Conservation (phyloP, 2,113 vertebrate species). For the Chiloscyllium plagiosum region DNA sequence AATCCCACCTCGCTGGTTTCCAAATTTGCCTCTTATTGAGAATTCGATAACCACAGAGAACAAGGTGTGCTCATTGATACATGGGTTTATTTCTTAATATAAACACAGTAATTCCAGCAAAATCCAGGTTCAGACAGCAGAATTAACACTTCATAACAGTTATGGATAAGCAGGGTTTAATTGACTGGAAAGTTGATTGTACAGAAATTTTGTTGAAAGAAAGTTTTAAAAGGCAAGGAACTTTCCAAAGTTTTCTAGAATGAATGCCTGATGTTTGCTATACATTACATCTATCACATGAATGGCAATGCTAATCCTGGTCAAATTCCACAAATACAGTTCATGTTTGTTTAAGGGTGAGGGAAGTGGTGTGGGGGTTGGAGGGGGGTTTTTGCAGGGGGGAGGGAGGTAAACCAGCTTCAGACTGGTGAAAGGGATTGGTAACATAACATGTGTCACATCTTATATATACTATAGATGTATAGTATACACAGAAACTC, state of each 20-base stretch:
- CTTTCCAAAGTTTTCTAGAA: conserved; percentile 76
- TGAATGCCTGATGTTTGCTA: conserved; percentile 66
- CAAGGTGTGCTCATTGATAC: conserved; percentile 1
- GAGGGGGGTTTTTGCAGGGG: not conserved
- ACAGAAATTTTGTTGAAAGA: conserved; percentile 74
- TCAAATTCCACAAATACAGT: conserved; percentile 71
- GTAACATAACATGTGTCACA: conserved; percentile 83
- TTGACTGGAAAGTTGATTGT: conserved; percentile 76
- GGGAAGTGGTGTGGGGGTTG: not conserved
- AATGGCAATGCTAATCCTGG: conserved; percentile 83
- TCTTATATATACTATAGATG: conserved; percentile 67
- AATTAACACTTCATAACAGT: conserved; percentile 98
- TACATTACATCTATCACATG: conserved; percentile 95
- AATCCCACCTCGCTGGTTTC: not conserved
- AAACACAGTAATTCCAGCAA: conserved; percentile 83
- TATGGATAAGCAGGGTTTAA: conserved; percentile 92
- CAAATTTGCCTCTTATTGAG: no score
- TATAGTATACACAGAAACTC: conserved; percentile 66
- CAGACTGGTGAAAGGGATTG: conserved; percentile 69
- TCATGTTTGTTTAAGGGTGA: conserved; percentile 53
- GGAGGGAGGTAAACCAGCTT: conserved; percentile 66
- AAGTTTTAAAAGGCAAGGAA: conserved; percentile 72
- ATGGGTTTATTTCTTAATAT: conserved; percentile 75
- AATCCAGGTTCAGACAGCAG: conserved; percentile 92
- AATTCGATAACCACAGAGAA: not conserved